These are phyloP conservation scores for Dreissena polymorpha DNA, from an alignment of 1,140 invertebrate species.

Conservation along the genomic window DNA sequence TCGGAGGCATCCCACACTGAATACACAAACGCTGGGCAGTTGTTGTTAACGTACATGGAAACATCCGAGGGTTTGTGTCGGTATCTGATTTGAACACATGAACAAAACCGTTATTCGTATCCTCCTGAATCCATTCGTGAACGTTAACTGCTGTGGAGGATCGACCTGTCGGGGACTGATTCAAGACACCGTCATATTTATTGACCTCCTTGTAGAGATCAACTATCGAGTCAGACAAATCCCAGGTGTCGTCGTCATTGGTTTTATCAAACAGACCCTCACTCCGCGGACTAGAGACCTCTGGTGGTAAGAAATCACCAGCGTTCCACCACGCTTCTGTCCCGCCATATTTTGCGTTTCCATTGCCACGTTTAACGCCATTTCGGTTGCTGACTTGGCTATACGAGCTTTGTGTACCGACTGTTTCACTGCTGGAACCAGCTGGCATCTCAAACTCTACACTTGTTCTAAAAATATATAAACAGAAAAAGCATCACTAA, in stretches of 20 bases:
- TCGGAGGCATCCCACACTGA: slow-evolving; percentile 72
- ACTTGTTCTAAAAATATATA: slow-evolving; percentile 43
- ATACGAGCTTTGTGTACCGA: slow-evolving; percentile 46
- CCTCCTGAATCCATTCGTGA: slow-evolving; percentile 73
- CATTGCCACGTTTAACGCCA: background rate
- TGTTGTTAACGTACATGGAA: slow-evolving; percentile 76
- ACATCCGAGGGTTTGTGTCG: slow-evolving; percentile 68
- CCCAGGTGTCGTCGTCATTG: slow-evolving; percentile 75
- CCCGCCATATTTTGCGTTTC: slow-evolving; percentile 58
- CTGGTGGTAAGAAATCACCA: slow-evolving; percentile 67
- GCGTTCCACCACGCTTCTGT: slow-evolving; percentile 77
- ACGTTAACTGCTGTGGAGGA: slow-evolving; percentile 62
- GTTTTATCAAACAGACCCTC: slow-evolving; percentile 59
- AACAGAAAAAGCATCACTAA: background rate
- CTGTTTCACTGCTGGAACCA: slow-evolving; percentile 46
- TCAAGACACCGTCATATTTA: slow-evolving; percentile 55
- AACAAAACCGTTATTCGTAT: slow-evolving; percentile 77
- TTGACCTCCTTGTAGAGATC: slow-evolving; percentile 74
- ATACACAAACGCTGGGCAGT: slow-evolving; percentile 76
- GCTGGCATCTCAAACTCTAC: slow-evolving; percentile 54
- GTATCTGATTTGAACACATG: slow-evolving; percentile 73
- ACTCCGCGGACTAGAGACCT: slow-evolving; percentile 69
- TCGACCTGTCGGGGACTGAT: slow-evolving; percentile 24
- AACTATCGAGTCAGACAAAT: slow-evolving; percentile 76
- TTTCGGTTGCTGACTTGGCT: slow-evolving; percentile 51